Evolutionary conservation across 2,888 invertebrate species (phyloP).

Genomic region (Campoplex capitator): DNA sequence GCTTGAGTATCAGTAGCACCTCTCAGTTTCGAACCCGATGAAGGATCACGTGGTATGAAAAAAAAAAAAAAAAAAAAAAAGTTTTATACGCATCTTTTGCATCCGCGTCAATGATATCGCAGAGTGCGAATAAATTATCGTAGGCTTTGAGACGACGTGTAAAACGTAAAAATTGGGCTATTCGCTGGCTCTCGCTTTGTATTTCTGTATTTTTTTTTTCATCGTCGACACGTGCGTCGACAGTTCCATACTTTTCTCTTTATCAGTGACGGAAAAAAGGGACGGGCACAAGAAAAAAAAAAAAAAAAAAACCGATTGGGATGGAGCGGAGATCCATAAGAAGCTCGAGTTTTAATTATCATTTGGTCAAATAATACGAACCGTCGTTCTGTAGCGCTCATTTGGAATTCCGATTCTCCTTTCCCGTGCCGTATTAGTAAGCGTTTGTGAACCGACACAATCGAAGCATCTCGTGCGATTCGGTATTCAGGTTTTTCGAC

Average conservation of each 20-base stretch:
- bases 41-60: neutral
- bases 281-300: neutral
- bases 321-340: neutral
- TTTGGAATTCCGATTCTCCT: neutral
- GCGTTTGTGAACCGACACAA: neutral
- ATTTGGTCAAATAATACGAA: neutral
- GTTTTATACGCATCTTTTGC: neutral
- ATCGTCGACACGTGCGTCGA: neutral
- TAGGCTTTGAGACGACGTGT: slow-evolving; percentile 28
- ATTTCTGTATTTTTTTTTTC: neutral
- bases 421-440: neutral
- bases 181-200: neutral
- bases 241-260: neutral
- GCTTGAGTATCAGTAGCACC: neutral
- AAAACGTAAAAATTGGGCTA: slow-evolving; percentile 34
- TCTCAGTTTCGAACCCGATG: neutral
- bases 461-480: neutral
- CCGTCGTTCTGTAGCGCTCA: neutral
- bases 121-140: slow-evolving; percentile 46
- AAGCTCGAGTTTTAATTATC: neutral
- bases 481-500: slow-evolving; percentile 10
- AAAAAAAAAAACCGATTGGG: neutral
- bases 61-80: neutral
- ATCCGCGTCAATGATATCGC: neutral
- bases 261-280: neutral